Base-by-base conservation (phyloP, 1,140 invertebrate species). In the Tetramorium parvispinum region DNA sequence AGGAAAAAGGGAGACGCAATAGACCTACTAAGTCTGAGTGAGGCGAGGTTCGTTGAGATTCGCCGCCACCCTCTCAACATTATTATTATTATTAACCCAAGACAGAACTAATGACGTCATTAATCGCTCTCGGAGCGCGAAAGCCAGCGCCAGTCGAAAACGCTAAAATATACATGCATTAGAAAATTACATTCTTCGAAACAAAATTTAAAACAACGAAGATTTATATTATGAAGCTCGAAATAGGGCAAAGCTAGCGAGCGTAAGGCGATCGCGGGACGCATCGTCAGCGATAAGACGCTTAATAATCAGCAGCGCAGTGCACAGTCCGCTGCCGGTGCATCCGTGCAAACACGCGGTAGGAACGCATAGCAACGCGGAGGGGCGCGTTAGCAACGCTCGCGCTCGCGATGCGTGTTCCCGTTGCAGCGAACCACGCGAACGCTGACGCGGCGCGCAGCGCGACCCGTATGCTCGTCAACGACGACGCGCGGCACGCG, bases 401-500 rank as follows among this genome's bases (percentile, higher is more conserved):
- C 43, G 49, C 63, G 21, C 4, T 57, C 32, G 37, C 65, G 13
- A n/a, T 53, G 18, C 46, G 11, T 2, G 51, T n/a, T 70, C 27
- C 49, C n/a, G 51, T 16, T n/a, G 51, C 6, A 16, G 51, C 51
- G 18, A 4, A 46, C 51, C 51, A 53, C 16, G 4, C 16, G 24
- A 51, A 51, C 61, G 10, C 37, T 24, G 32, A 40, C 18, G 32
- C 27, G 57, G 49, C 32, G 49, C 32, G 59, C 7, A 21, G 32
- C 16, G 70, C 57, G 82, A 1, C 21, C 7, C 27, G 27, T 53
- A 27, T 37, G 79, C 21, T 53, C 43, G 43, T 21, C 10, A 2
- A 27, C 71, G 73, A 78, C 21, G 46, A 57, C n/a, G 53, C 49
- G 63, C 49, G 63, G 18, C 51, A 66, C 21, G 43, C 77, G 53